These are phyloP conservation scores for Portunus trituberculatus DNA, from an alignment of 1,140 invertebrate genomes.

Conservation along the genomic window DNA sequence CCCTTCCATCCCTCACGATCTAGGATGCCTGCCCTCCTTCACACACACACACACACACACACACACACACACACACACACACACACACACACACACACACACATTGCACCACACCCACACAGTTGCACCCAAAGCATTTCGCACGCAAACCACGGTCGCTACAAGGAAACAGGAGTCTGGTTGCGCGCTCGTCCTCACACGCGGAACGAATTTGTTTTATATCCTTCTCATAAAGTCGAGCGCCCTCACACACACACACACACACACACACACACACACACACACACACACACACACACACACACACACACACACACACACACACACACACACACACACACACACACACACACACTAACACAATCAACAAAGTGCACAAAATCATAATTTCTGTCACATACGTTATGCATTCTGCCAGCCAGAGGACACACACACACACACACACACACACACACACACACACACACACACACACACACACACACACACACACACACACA, in stretches of 20 bases:
- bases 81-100: slow-evolving; percentile 30
- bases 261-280: slow-evolving; percentile 36
- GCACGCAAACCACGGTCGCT: no score
- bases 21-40: background rate
- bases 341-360: slow-evolving; percentile 28
- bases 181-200: background rate
- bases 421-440: background rate
- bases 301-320: slow-evolving; percentile 42
- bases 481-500: no score
- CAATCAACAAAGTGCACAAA: background rate
- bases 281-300: slow-evolving; percentile 32
- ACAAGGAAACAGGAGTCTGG: no score
- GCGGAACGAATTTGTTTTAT: slow-evolving; percentile 4
- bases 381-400: background rate
- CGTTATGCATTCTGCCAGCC: background rate
- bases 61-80: slow-evolving; percentile 45
- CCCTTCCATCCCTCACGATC: slow-evolving; percentile 43
- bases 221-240: background rate
- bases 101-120: background rate
- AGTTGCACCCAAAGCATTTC: no score
- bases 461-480: no score
- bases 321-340: slow-evolving; percentile 43
- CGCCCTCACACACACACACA: slow-evolving; percentile 43
- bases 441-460: no score
- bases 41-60: slow-evolving; percentile 61